Base-by-base conservation (phyloP, 2,888 invertebrate species). In the Melipona beecheii region DNA sequence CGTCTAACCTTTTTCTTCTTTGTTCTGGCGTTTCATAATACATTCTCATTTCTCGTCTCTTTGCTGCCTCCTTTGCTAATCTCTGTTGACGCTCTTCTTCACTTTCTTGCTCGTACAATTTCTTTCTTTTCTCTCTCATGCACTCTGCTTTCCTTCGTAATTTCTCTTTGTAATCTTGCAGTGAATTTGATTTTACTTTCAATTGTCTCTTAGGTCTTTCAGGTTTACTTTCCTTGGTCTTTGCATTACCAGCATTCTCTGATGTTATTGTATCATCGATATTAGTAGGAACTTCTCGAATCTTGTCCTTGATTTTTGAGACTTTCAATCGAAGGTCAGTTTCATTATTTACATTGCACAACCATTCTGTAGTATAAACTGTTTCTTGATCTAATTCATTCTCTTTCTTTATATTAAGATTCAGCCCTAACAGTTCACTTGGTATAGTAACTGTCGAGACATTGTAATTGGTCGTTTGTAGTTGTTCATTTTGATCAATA, bases 21-120 rank as follows among this genome's bases (percentile, higher is more conserved):
- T 93, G 90, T n/a, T 93, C 93, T 0, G 93, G 91, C 0, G 90
- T 92, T 80, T 93, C 93, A 76, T 91, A 93, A 72, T 91, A 92
- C 91, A 91, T 92, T 85, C 92, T 91, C 87, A 90, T 90, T 73
- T 93, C 93, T 27, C 93, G 84, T 19, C 90, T 87, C 52, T 91
- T 92, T 0, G 91, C 89, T 19, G 93, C 91, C 75, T 92, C 93
- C 49, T 86, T 90, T 6, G 91, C 89, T 36, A 92, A 71, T 50
- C 92, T 90, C 36, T 87, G 81, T 24, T 89, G 66, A 27, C 91
- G 86, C 60, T 91, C 87, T 43, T 91, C 90, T 69, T 90, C 88
- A 49, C 86, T 91, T 80, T 92, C 92, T 64, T 90, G 78, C 72
- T 92, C 90, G 70, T 91, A 91, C 19, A 92, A 76, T 49, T 89